Evolutionary conservation across 1,140 invertebrate genomes (phyloP), one percentile per base, ranked within the genome.

Genomic region (Heliconius nattereri): DNA sequence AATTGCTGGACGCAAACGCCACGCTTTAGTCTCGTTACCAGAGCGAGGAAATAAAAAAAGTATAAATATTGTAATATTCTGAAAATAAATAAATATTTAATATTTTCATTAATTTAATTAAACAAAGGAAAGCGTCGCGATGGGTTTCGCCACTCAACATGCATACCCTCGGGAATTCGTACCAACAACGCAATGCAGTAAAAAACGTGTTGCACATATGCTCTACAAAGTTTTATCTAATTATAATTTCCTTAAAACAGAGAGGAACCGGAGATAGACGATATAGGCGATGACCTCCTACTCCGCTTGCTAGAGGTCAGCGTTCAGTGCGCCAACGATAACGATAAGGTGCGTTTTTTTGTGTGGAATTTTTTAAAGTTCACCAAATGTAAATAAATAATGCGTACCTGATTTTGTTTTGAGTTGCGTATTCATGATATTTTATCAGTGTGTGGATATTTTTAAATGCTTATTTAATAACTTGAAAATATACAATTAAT

Each of bases 201-300:
- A 66, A 26, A 66, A 66, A 66, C 60, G 23, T 60, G 54, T 9
- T 66, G 16, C 23, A 66, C 7, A 9, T 23, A n/a, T 23, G 8
- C 54, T 57, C 20, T 57, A 66, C 2, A 26, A 26, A 23, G 0
- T 11, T 66, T 66, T 13, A 66, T 26, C 23, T 66, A 16, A 66
- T 66, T 66, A 32, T 23, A 49, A 40, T 71, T 66, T 57, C 37
- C 20, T 75, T 60, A n/a, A 49, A 73, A 35, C 84, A 96, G 95
- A 81, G 90, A 95, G 70, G 94, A 95, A 78, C 87, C 91, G 71
- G 95, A 96, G 54, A 82, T 95, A 37, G 96, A 97, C 81, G 95
- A 96, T 75, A 95, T 98, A 76, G 96, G 97, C 37, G 95, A 97
- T 82, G 91, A 95, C 80, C 93, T 98, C 1, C 91, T 98, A 57